Evolutionary conservation across 2,797 vertebrate species (phyloP).

Genomic region (Ctenochaetus hawaiiensis): DNA sequence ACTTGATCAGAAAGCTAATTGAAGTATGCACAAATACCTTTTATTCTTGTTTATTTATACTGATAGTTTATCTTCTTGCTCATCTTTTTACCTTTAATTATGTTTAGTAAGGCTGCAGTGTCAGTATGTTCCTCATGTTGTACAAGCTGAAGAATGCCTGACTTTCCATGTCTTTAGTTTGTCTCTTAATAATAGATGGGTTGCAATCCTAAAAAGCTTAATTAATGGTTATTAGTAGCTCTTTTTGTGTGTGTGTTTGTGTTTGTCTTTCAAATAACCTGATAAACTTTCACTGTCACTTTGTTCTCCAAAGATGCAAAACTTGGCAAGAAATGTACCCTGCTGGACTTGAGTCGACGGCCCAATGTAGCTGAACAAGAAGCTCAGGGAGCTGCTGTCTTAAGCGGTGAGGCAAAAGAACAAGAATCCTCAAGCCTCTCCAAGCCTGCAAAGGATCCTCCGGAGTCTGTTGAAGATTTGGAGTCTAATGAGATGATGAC

Average conservation of each 20-base stretch:
- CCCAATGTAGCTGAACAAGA: slow-evolving; percentile 77
- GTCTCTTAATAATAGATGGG: background rate
- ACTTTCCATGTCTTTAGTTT: background rate
- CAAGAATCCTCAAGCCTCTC: slow-evolving; percentile 66
- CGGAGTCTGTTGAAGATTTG: slow-evolving; percentile 16
- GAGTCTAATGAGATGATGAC: slow-evolving; percentile 69
- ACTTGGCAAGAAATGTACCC: slow-evolving; percentile 75
- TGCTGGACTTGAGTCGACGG: slow-evolving; percentile 80
- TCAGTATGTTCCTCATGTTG: background rate
- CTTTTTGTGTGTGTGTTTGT: background rate
- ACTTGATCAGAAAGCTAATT: background rate
- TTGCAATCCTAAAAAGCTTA: background rate
- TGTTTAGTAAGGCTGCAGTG: background rate
- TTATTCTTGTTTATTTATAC: background rate
- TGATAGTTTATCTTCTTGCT: slow-evolving; percentile 7
- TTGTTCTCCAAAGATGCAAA: slow-evolving; percentile 77
- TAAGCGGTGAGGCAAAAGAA: slow-evolving; percentile 66
- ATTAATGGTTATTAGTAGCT: background rate
- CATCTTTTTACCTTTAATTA: background rate
- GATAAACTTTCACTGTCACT: background rate
- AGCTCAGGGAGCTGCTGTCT: slow-evolving; percentile 69
- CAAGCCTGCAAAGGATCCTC: slow-evolving; percentile 53
- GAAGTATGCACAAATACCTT: background rate
- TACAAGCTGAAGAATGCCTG: background rate
- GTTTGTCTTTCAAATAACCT: background rate